phyloP scores from a whole-genome alignment of 2,797 vertebrate species.

The Anguilla megastoma region DNA sequence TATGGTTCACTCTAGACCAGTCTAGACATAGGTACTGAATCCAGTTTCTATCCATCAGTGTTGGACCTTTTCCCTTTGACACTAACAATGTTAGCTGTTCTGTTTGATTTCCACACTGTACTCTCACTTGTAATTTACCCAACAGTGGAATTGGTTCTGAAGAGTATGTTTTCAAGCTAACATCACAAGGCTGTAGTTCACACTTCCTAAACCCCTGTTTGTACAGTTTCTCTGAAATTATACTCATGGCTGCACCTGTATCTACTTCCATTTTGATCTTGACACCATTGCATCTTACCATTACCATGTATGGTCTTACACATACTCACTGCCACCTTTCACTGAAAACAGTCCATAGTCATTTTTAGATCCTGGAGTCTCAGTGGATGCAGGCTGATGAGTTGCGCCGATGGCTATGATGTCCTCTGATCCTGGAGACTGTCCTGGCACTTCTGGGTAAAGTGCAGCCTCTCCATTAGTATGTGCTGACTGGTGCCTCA shows the following conservation, averaged over 20 bases:
- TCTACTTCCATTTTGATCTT: conserved; percentile 35
- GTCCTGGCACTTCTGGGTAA: not conserved
- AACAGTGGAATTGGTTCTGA: not conserved
- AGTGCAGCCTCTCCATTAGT: not conserved
- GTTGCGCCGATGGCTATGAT: too few relatives aligned
- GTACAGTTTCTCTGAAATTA: conserved; percentile 19
- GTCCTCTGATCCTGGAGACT: not conserved
- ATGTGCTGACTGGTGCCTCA: not conserved
- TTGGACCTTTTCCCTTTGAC: not conserved
- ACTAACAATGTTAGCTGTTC: conserved; percentile 11
- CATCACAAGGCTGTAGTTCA: not conserved
- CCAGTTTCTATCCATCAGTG: not conserved
- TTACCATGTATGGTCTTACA: conserved; percentile 34
- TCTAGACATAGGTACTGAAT: not conserved
- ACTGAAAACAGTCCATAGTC: conserved; percentile 19
- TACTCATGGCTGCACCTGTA: conserved; percentile 25
- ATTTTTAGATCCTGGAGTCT: too few relatives aligned
- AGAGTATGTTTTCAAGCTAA: conserved; percentile 14
- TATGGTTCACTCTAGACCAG: conserved; percentile 24
- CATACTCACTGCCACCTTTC: conserved; percentile 23
- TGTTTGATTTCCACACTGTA: not conserved
- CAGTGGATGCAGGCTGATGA: too few relatives aligned
- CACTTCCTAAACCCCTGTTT: not conserved
- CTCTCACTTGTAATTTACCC: not conserved
- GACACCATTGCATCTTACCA: conserved; percentile 24